phyloP scores from a whole-genome alignment of 2,113 vertebrate genomes.

The Psilopogon haemacephalus region DNA sequence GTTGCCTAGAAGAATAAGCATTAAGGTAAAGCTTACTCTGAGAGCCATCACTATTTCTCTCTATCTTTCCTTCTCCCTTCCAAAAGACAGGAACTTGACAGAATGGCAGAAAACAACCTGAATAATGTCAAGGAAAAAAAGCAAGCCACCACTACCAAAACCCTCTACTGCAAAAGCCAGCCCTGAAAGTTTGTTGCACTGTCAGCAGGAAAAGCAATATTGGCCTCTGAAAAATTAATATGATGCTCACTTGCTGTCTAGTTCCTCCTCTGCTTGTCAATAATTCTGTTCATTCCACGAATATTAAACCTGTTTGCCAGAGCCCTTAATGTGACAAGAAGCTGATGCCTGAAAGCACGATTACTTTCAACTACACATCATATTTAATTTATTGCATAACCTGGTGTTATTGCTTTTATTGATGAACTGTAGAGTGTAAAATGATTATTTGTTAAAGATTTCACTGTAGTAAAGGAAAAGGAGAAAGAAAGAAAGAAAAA shows the following conservation, averaged over 20 bases:
- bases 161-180: neutral
- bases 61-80: neutral
- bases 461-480: constrained; percentile 53
- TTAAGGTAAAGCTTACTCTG: neutral
- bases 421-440: constrained; percentile 70
- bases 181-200: constrained; percentile 51
- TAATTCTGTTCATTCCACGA: constrained; percentile 59
- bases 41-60: neutral
- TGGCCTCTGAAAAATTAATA: constrained; percentile 66
- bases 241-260: constrained; percentile 59
- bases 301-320: constrained; percentile 65
- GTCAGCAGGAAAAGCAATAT: constrained; percentile 54
- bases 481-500: too few species aligned
- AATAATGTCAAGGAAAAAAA: neutral
- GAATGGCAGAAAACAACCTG: neutral
- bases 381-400: constrained; percentile 76
- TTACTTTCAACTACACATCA: constrained; percentile 69
- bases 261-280: constrained; percentile 54
- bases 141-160: neutral
- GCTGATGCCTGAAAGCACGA: constrained; percentile 54
- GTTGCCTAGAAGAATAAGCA: neutral
- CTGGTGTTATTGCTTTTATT: constrained; percentile 70
- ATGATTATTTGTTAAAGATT: constrained; percentile 78
- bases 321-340: constrained; percentile 64
- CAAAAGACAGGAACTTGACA: neutral